phyloP scores from a whole-genome alignment of 2,113 vertebrate genomes.

The Hymenochirus boettgeri region DNA sequence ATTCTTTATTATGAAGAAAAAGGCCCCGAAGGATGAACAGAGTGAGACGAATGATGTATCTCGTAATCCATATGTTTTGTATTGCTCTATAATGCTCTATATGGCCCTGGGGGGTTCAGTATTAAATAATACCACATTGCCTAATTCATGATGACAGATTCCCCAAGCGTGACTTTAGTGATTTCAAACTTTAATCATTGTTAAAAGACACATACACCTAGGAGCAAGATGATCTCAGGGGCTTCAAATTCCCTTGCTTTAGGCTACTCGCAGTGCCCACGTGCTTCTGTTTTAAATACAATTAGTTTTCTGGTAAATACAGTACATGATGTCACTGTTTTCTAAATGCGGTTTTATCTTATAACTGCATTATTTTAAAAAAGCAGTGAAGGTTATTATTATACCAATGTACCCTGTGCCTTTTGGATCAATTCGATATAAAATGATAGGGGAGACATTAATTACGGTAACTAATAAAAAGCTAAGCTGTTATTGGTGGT shows the following conservation, averaged over 20 bases:
- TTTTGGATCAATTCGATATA: too few species aligned
- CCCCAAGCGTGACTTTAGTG: slow-evolving; percentile 3
- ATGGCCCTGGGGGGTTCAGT: slow-evolving; percentile 1
- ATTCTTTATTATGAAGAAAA: too few species aligned
- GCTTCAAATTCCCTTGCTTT: neutral
- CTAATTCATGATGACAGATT: slow-evolving; percentile 17
- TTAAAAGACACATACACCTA: slow-evolving; percentile 11
- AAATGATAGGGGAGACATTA: too few species aligned
- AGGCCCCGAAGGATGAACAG: too few species aligned
- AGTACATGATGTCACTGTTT: neutral
- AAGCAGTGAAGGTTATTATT: too few species aligned
- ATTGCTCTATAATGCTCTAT: neutral
- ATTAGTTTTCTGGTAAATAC: neutral
- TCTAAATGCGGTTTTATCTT: neutral
- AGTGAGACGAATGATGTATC: too few species aligned
- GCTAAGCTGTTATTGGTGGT: too few species aligned
- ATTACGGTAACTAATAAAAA: too few species aligned
- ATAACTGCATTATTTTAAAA: neutral
- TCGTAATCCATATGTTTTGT: too few species aligned
- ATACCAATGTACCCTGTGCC: too few species aligned
- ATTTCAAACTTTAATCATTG: slow-evolving; percentile 1
- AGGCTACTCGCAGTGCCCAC: neutral
- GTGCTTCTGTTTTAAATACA: neutral
- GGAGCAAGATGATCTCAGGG: neutral
- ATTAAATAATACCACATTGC: slow-evolving; percentile 6